Conservation (phyloP, 2,113 vertebrate genomes). For the Oostethus manadensis region DNA sequence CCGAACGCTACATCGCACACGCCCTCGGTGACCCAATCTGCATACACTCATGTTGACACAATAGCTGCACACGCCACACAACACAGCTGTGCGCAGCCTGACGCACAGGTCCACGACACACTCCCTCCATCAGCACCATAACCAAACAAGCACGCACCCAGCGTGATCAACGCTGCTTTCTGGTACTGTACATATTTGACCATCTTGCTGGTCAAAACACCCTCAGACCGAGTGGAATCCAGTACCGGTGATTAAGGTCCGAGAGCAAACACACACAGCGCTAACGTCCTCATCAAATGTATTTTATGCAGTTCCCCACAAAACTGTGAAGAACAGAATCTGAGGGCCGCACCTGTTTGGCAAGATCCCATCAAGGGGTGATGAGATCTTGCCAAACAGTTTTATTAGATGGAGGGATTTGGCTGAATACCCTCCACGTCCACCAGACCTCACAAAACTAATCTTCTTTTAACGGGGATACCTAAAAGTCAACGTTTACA, state of each 20-base stretch:
- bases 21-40: constrained; percentile 32
- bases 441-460: too few species aligned
- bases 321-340: too few species aligned
- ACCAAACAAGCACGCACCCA: constrained; percentile 63
- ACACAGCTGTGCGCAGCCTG: constrained; percentile 49
- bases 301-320: too few species aligned
- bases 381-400: too few species aligned
- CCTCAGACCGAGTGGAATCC: constrained; percentile 11
- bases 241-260: constrained; percentile 31
- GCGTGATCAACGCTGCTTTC: constrained; percentile 31
- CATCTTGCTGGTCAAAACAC: constrained; percentile 59
- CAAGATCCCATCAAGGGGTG: too few species aligned
- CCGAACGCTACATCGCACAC: not conserved
- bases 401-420: too few species aligned
- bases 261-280: constrained; percentile 1
- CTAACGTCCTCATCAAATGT: constrained; percentile 8
- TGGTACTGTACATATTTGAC: constrained; percentile 63
- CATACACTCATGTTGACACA: constrained; percentile 32
- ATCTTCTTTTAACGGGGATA: too few species aligned
- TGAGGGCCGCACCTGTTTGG: too few species aligned
- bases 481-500: too few species aligned
- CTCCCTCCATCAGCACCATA: constrained; percentile 56
- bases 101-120: constrained; percentile 49
- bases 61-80: constrained; percentile 43
- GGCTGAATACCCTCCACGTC: too few species aligned